Evolutionary conservation across 2,797 vertebrate genomes (phyloP), one percentile per base, ranked within the genome.

Genomic region (Pseudomugil gertrudae): DNA sequence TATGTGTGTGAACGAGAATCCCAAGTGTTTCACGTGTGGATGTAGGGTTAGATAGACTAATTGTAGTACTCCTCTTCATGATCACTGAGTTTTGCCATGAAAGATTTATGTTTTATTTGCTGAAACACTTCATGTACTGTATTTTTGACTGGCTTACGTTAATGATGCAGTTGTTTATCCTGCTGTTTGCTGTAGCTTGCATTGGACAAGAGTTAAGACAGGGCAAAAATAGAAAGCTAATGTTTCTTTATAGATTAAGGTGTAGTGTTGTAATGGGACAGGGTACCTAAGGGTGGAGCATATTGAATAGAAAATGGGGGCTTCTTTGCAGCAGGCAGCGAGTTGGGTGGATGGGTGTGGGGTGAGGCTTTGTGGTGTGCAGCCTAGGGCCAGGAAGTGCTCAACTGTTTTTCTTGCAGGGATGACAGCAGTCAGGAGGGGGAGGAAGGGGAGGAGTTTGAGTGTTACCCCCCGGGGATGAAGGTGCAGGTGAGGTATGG

Each of bases 401-500:
- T 94, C 89, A 95, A 94, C 90, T 94, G 93, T 94, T 92, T 94
- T 94, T 95, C 93, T 95, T 95, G 90, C 94, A 94, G 94, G 94
- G 92, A 93, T 94, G 93, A 93, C 93, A 95, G 94, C 94, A 94
- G 93, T 94, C 91, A 95, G 94, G 94, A 93, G 90, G 92, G 94
- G 94, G 92, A 94, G 92, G 94, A 95, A 91, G 93, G 93, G 93
- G 93, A 95, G 85, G 93, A 95, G 92, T 94, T 94, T 94, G 94
- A 95, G 92, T 94, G 94, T 94, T 95, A 94, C 91, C 93, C 94
- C 90, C 93, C 94, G 90, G 94, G 94, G 93, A 95, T 95, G 93
- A 95, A 94, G 93, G 94, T 95, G 93, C 94, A 95, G 93, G 94
- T 95, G 94, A 95, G 94, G 92, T 95, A 95, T 94, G 94, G 94